Base-by-base conservation (phyloP, 2,113 vertebrate species). In the Poeciliopsis prolifica region DNA sequence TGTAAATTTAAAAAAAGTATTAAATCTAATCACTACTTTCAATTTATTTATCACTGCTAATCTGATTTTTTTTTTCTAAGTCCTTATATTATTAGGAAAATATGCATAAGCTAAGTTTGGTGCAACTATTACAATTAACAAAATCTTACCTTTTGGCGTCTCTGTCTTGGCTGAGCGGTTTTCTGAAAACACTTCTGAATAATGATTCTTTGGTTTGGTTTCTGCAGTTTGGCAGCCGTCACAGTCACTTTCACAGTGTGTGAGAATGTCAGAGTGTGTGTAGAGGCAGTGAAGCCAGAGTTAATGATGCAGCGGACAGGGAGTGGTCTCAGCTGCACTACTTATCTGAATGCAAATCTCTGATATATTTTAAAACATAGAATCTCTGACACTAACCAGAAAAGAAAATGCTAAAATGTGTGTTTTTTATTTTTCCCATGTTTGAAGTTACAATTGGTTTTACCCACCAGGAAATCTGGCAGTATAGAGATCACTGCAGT, bases 131-230 rank as follows among this genome's bases (percentile, higher is more conserved):
- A 64, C 24, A 1, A 22, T 33, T 29, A 61, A 2, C 11, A 44
- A 28, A 72, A 17, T 58, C 79, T 68, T 76, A 88, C 84, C 84
- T 65, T 60, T 30, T 74, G 19, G 67, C 64, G 67, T 72, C 71
- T 44, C 51, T 51, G 58, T 64, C 11, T 61, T 28, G 61, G 30
- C 64, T 14, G 19, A n/a, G 31, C 33, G 13, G 58, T 68, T 33
- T 15, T 0, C 42, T 33, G 12, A 62, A 72, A 80, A 22, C 1
- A 11, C 24, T 3, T 33, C 37, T 67, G 29, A 17, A 73, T 12
- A 70, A n/a, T 7, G 24, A 33, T 37, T 37, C 4, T 37, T 12
- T 5, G 40, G 1, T 42, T 42, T 42, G 40, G 40, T 42, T 42
- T 42, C 35, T 35, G n/a, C 14, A 19, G 26, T 54, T 61, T 30